Conservation (phyloP, 2,113 vertebrate genomes). For the Strix uralensis region DNA sequence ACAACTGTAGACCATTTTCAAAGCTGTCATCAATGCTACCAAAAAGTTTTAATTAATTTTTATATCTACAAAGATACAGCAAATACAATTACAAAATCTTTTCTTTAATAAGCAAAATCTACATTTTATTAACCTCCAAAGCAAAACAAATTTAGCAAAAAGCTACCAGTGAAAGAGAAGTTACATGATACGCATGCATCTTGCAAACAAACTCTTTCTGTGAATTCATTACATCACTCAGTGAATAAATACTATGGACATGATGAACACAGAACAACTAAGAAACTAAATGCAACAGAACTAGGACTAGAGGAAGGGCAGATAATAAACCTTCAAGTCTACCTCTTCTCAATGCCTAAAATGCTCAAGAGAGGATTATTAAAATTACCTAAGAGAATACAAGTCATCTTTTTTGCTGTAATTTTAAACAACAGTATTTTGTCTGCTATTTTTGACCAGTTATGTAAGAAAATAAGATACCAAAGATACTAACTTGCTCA, state of each 20-base stretch:
- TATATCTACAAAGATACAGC: not conserved
- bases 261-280: not conserved
- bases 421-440: not conserved
- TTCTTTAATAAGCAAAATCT: not conserved
- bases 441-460: not conserved
- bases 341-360: not conserved
- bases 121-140: not conserved
- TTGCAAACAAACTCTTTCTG: not conserved
- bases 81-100: not conserved
- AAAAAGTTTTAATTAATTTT: not conserved
- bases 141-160: not conserved
- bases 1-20: not conserved
- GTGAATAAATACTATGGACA: not conserved
- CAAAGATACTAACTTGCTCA: constrained; percentile 78
- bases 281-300: not conserved
- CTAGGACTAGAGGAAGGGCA: not conserved
- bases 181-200: not conserved
- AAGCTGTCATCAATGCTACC: not conserved
- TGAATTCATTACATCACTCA: not conserved
- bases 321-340: not conserved
- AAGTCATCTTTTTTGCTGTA: not conserved
- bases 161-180: not conserved
- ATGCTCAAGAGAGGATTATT: not conserved
- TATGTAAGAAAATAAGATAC: not conserved
- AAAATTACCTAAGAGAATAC: not conserved